Evolutionary conservation across 2,113 vertebrate genomes (phyloP).

Genomic region (Lepus europaeus): DNA sequence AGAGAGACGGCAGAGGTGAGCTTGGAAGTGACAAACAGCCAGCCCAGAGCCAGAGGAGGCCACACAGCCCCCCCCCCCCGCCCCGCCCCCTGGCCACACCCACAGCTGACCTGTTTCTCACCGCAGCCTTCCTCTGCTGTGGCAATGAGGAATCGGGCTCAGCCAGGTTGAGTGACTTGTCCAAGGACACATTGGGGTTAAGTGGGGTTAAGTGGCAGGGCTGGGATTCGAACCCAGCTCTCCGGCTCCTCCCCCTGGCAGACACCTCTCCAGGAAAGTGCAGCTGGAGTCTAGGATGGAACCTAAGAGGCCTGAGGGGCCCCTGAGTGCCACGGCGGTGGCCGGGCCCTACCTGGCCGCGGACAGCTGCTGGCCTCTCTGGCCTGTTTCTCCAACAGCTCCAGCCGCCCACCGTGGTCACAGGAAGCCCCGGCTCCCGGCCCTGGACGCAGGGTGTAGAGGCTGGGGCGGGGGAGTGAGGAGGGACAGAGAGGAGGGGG

Average conservation of each 20-base stretch:
- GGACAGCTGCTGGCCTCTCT: no score
- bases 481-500: no score
- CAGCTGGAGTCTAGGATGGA: no score
- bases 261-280: background rate
- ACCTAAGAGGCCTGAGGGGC: no score
- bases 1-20: background rate
- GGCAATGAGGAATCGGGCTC: background rate
- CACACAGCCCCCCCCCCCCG: no score
- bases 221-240: background rate
- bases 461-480: no score
- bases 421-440: no score
- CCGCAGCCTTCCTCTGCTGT: fast-evolving
- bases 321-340: background rate
- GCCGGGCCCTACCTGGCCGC: background rate
- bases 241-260: background rate
- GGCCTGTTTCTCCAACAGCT: no score
- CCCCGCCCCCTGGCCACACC: background rate
- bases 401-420: no score
- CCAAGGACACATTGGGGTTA: background rate
- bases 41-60: background rate
- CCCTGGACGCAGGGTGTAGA: no score
- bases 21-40: background rate
- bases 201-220: background rate
- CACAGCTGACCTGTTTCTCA: background rate
- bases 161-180: background rate